Percentiles rank a stretch among this genome's conserved stretches.
phyloP scores from a whole-genome alignment of 53 echinoderm and acorn worm species.

The Hippasteria phrygiana region DNA sequence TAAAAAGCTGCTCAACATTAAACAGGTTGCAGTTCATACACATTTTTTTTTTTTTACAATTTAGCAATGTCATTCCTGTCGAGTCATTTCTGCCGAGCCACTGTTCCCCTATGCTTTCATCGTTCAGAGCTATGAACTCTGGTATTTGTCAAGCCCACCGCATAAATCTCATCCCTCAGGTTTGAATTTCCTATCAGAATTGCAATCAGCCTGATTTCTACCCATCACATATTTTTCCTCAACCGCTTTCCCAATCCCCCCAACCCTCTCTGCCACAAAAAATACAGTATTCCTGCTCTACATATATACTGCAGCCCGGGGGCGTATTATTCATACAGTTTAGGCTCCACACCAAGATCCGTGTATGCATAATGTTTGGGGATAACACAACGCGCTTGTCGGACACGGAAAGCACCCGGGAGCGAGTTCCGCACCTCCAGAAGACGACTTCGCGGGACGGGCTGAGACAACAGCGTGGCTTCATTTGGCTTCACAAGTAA shows the following conservation, averaged over 20 bases:
- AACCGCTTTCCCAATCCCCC: background rate
- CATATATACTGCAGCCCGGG: constrained; percentile 45
- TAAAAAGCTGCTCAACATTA: constrained; percentile 11
- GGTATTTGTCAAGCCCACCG: constrained; percentile 32
- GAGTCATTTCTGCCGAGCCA: background rate
- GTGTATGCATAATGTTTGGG: constrained; percentile 35
- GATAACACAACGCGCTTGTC: constrained; percentile 31
- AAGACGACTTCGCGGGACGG: background rate
- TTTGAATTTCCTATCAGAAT: constrained; percentile 41
- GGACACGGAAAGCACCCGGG: background rate
- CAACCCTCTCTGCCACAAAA: background rate
- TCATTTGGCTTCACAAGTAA: constrained; percentile 31
- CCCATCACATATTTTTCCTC: constrained; percentile 16
- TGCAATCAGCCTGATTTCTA: constrained; percentile 46
- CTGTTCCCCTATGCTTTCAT: background rate
- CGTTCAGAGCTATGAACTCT: constrained; percentile 28
- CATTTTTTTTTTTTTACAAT: background rate
- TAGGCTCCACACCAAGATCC: constrained; percentile 23
- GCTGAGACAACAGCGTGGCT: constrained; percentile 38
- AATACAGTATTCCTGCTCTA: constrained; percentile 25
- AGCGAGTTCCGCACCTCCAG: background rate
- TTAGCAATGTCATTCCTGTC: background rate
- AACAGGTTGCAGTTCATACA: constrained; percentile 26
- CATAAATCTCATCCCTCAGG: constrained; percentile 57
- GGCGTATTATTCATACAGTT: constrained; percentile 55